A percentile compares a stretch with the other conserved stretches of the same genome.
Conservation (phyloP, 2,113 vertebrate genomes). For the Lota lota region DNA sequence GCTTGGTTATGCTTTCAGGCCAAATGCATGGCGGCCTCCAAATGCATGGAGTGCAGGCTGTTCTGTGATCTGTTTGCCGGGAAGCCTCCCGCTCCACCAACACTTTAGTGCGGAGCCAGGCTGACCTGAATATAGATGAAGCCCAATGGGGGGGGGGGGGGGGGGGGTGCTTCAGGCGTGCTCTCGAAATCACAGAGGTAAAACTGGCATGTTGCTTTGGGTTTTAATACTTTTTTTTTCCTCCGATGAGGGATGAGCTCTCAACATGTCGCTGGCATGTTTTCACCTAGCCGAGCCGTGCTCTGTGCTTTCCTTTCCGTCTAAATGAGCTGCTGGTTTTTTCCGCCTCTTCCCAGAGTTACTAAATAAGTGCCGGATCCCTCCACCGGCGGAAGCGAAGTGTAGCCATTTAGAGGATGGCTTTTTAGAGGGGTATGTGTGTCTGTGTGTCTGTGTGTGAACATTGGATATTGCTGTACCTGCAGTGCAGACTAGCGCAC, state of each 20-base stretch:
- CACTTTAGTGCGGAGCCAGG: constrained; percentile 18
- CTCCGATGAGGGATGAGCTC: constrained; percentile 22
- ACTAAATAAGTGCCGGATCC: background rate
- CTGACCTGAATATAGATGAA: constrained; percentile 45
- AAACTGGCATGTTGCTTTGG: too few species aligned
- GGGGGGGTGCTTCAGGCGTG: too few species aligned
- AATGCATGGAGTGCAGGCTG: background rate
- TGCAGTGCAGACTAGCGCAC: constrained; percentile 17
- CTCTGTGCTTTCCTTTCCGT: background rate
- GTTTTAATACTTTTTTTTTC: constrained; percentile 6
- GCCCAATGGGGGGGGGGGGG: constrained; percentile 18
- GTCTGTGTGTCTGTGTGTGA: background rate
- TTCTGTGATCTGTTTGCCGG: constrained; percentile 24
- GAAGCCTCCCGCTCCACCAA: constrained; percentile 25
- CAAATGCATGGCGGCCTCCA: background rate
- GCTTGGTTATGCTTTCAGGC: constrained; percentile 14
- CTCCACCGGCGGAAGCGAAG: background rate
- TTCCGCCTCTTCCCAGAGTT: background rate
- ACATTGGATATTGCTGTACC: constrained; percentile 13
- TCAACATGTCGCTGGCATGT: constrained; percentile 1
- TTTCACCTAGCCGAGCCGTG: background rate
- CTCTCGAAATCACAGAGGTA: too few species aligned
- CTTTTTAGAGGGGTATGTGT: constrained; percentile 10
- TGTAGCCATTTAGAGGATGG: constrained; percentile 1
- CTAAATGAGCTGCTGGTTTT: background rate